Evolutionary conservation across 2,888 invertebrate genomes (phyloP).

Genomic region (Sinohyriopsis cumingii): DNA sequence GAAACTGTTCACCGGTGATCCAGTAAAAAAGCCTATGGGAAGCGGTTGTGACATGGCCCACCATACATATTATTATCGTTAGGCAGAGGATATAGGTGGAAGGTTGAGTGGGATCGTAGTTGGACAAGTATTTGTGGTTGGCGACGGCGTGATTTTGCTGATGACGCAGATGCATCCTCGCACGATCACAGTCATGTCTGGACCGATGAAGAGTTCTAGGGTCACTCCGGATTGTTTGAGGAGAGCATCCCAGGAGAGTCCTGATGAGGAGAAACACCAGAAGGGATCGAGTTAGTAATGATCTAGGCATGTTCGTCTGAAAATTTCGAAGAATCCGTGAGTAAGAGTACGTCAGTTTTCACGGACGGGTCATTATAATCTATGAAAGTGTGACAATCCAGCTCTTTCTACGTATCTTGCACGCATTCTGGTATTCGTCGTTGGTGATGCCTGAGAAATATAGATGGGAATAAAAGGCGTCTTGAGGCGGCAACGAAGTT

Average conservation of each 20-base stretch:
- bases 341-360: constrained; percentile 42
- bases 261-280: constrained; percentile 55
- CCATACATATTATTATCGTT: constrained; percentile 26
- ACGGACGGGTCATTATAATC: constrained; percentile 8
- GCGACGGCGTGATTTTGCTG: constrained; percentile 31
- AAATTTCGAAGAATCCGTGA: constrained; percentile 66
- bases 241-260: constrained; percentile 59
- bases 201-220: constrained; percentile 52
- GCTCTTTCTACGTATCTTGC: no score
- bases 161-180: constrained; percentile 39
- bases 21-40: constrained; percentile 41
- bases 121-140: constrained; percentile 53
- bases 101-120: constrained; percentile 6
- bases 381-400: neutral
- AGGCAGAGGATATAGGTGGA: constrained; percentile 6
- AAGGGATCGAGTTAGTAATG: constrained; percentile 52
- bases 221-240: constrained; percentile 48
- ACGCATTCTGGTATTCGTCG: no score
- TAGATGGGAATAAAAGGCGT: no score
- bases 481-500: no score
- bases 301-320: constrained; percentile 47
- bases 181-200: constrained; percentile 41
- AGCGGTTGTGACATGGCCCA: constrained; percentile 46
- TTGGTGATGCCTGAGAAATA: no score
- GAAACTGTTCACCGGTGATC: neutral